Evolutionary conservation across 2,888 invertebrate genomes (phyloP).

Genomic region (Scaeva pyrastri): DNA sequence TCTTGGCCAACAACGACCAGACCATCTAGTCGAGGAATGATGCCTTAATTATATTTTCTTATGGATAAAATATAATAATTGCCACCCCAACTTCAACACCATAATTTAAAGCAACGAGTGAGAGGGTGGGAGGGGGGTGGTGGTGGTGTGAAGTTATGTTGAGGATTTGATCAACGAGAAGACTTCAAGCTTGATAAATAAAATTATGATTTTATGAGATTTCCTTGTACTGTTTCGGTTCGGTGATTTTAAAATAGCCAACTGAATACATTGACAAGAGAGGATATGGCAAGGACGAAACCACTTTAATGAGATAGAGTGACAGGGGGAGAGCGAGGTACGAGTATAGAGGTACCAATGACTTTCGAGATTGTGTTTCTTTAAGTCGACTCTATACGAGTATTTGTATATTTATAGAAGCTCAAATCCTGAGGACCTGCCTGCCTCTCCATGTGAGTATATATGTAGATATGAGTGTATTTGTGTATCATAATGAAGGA

Average conservation of each 20-base stretch:
- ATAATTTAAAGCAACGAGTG: neutral
- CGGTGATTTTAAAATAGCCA: slow-evolving; percentile 57
- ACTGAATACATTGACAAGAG: slow-evolving; percentile 31
- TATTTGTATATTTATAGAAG: too few species aligned
- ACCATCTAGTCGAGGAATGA: slow-evolving; percentile 29
- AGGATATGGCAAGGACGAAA: slow-evolving; percentile 7
- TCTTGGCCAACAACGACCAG: slow-evolving; percentile 24
- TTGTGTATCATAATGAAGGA: neutral
- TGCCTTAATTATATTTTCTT: slow-evolving; percentile 56
- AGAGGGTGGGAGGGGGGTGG: neutral
- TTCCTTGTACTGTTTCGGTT: slow-evolving; percentile 67
- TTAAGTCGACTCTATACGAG: neutral
- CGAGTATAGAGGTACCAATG: neutral
- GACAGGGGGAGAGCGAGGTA: neutral
- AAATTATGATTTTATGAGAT: slow-evolving; percentile 73
- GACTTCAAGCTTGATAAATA: slow-evolving; percentile 62
- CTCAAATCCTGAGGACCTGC: slow-evolving; percentile 8
- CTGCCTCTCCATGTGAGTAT: slow-evolving; percentile 44
- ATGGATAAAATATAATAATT: slow-evolving; percentile 69
- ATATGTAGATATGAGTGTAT: neutral
- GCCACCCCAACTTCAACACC: slow-evolving; percentile 35
- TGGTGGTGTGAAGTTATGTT: too few species aligned
- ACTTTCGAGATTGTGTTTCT: slow-evolving; percentile 29
- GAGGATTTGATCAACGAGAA: slow-evolving; percentile 18
- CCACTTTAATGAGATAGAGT: slow-evolving; percentile 12